phyloP scores from a whole-genome alignment of 2,113 vertebrate genomes.

The Eolophus roseicapilla region DNA sequence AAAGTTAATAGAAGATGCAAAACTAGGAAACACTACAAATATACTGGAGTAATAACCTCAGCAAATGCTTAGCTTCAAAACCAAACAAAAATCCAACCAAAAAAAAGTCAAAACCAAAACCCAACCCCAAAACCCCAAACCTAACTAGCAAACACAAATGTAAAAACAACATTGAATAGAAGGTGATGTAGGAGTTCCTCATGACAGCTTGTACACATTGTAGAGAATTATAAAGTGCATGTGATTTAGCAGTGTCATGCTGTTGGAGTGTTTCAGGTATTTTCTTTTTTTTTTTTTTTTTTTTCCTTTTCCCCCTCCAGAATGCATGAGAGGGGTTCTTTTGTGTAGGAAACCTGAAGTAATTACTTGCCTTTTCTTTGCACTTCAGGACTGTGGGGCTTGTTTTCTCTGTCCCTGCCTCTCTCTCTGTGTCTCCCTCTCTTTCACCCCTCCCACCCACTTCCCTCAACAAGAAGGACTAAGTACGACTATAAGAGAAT shows the following conservation, averaged over 20 bases:
- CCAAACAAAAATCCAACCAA: background rate
- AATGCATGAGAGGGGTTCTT: background rate
- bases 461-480: background rate
- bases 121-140: too few relatives aligned
- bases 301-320: background rate
- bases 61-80: background rate
- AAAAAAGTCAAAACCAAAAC: background rate
- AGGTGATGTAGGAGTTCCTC: background rate
- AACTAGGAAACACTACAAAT: background rate
- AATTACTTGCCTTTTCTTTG: background rate
- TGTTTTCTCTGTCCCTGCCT: accelerated
- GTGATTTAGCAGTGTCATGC: background rate
- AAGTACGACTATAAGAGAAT: background rate
- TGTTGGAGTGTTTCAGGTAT: background rate
- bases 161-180: background rate
- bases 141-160: background rate
- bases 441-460: background rate
- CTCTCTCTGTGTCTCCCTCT: accelerated
- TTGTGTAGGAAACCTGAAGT: background rate
- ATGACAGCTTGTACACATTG: background rate
- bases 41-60: background rate
- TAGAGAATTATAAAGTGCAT: background rate
- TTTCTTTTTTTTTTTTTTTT: background rate
- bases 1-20: background rate
- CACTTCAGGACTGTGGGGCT: background rate